phyloP scores from a whole-genome alignment of 2,113 vertebrate genomes.

The Paraplagusia blochii region DNA sequence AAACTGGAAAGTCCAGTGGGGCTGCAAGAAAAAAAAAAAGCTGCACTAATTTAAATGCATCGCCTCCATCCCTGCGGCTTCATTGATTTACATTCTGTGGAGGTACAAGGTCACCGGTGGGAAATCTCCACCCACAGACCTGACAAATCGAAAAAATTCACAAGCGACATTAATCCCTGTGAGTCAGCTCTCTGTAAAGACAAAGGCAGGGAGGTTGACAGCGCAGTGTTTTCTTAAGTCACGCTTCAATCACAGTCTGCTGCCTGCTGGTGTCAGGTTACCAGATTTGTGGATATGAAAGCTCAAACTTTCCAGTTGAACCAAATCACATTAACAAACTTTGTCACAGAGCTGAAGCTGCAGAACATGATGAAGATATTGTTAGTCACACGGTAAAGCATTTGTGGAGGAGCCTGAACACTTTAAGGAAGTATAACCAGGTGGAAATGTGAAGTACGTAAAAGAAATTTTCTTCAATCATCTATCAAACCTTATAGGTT shows the following conservation, averaged over 20 bases:
- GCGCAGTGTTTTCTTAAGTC: not conserved
- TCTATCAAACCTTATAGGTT: too few relatives aligned
- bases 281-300: not conserved
- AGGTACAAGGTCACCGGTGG: not conserved
- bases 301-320: not conserved
- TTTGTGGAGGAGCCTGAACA: too few relatives aligned
- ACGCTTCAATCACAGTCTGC: not conserved
- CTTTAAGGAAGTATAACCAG: too few relatives aligned
- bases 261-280: not conserved
- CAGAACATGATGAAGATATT: too few relatives aligned
- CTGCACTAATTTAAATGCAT: slow-evolving; percentile 19
- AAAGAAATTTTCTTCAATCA: too few relatives aligned
- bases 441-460: too few relatives aligned
- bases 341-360: too few relatives aligned
- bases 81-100: not conserved
- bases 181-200: slow-evolving; percentile 7
- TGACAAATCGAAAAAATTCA: slow-evolving; percentile 1
- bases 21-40: not conserved
- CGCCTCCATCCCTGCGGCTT: not conserved
- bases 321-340: too few relatives aligned
- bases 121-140: slow-evolving; percentile 20
- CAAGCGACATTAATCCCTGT: slow-evolving; percentile 3
- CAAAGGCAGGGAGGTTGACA: not conserved
- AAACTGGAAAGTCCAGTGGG: slow-evolving; percentile 6
- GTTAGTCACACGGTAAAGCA: too few relatives aligned